Evolutionary conservation across 2,113 vertebrate species (phyloP).

Genomic region (Dipodomys ordii): DNA sequence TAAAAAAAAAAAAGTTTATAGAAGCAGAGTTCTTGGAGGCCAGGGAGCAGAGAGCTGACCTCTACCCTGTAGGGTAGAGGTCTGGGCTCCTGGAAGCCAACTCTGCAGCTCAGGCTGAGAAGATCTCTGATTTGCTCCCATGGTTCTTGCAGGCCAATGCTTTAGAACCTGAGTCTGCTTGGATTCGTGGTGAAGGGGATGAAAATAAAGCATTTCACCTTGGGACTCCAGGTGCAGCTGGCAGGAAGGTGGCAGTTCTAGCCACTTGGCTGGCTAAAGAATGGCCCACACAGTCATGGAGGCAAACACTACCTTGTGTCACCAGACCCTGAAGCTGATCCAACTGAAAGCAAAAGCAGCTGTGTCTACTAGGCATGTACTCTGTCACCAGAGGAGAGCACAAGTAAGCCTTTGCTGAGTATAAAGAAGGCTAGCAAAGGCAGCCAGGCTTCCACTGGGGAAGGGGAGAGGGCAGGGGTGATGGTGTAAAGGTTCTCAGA

Average conservation of each 20-base stretch:
- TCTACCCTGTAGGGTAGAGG: no score
- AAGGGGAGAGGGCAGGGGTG: neutral
- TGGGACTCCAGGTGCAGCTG: neutral
- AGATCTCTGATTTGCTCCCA: neutral
- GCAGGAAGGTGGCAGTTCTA: neutral
- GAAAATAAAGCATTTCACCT: neutral
- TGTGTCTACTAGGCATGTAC: neutral
- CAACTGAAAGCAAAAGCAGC: neutral
- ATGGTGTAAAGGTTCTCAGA: neutral
- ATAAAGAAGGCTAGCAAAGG: neutral
- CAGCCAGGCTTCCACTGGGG: neutral
- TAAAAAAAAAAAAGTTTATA: neutral
- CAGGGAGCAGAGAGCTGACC: neutral
- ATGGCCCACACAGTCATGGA: neutral
- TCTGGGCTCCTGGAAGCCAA: neutral
- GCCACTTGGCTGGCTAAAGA: neutral
- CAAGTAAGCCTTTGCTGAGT: neutral
- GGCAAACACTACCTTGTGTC: neutral
- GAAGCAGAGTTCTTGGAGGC: neutral
- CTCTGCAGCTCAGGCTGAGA: fast-evolving
- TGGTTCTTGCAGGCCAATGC: neutral
- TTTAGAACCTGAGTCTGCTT: neutral
- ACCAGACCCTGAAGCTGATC: neutral
- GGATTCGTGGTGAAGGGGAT: neutral
- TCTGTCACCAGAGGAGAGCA: neutral